Evolutionary conservation across 1,140 invertebrate species (phyloP), one percentile per base, ranked within the genome.

Genomic region (Tetramorium alpestre): DNA sequence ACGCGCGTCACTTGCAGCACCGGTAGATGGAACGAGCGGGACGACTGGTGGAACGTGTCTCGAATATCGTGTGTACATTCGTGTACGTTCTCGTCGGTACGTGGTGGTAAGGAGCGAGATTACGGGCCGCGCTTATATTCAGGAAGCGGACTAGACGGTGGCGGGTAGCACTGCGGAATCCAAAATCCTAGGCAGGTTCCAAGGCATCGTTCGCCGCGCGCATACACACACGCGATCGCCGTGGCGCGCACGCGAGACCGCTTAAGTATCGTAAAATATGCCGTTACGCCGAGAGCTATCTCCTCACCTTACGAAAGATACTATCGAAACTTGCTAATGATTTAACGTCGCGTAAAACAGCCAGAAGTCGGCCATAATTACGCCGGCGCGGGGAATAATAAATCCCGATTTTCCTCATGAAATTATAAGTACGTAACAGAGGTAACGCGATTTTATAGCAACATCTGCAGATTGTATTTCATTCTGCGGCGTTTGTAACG

Each of bases 171-270:
- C 44, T 65, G 85, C 62, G 85, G 76, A 80, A 76, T 60, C 22
- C 49, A 13, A 84, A 87, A 87, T 87, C 60, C 81, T 60, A 81
- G 70, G 38, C 67, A 51, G 60, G 82, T 76, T 76, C 86, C 86
- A 67, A 51, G 80, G 58, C 54, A 72, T 49, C 73, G 13, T 77
- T 16, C 60, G 33, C 6, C 33, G 73, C 33, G 28, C 58, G 72
- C 22, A 16, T 38, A 38, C 3, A 38, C 41, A 33, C 69, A 77
- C 73, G 58, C 82, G 64, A 51, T 25, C 51, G 65, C n/a, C 54
- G 47, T 16, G 64, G 64, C 60, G 73, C 73, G 73, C 84, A 80
- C 84, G 56, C 84, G 60, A 64, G 41, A 49, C 44, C 73, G 58
- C 41, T 76, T 64, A 54, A 60, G 72, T 75, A 58, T 72, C 78